Base-by-base conservation (phyloP, 2,888 invertebrate genomes). In the Archips crataeganus region DNA sequence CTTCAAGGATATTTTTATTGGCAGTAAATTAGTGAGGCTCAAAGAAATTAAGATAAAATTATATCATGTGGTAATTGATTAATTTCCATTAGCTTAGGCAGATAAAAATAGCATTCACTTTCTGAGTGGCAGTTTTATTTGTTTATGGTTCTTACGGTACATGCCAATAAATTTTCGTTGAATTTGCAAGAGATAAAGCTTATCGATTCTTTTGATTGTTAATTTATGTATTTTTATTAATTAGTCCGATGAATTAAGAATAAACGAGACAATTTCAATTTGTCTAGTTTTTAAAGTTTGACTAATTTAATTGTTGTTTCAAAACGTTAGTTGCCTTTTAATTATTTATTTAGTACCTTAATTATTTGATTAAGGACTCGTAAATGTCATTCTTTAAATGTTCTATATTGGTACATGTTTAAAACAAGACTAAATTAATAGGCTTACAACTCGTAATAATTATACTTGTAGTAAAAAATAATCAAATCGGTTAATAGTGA, bases 111-210 rank as follows among this genome's bases (percentile, higher is more conserved):
- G 10, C 11, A 11, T 13, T 3, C 11, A 45, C 45, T 11, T 45
- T 11, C 45, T 11, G 45, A 45, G 11, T 11, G 45, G 10, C 45
- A 45, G 45, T 11, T 63, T 47, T 47, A 63, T 6, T 47, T 32
- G 10, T 63, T 63, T 32, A 47, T 42, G 69, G 32, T 39, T 23
- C 69, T 61, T 36, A 61, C 39, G 49, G 51, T 62, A 23, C 51
- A n/a, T 51, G 69, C 32, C 51, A 47, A 70, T 57, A 47, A 64
- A 59, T 70, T 47, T 8, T 8, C 11, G 32, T 54, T 59, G 49
- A 60, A 71, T 71, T 65, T n/a, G 60, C 36, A 59, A n/a, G 23
- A 65, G 39, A n/a, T 42, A 65, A 71, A 32, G 39, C 23, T 65
- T 51, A 65, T 42, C 42, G 57, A 66, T 13, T 57, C 45, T 23